Base-by-base conservation (phyloP, 1,140 invertebrate genomes). In the Aricia agestis region DNA sequence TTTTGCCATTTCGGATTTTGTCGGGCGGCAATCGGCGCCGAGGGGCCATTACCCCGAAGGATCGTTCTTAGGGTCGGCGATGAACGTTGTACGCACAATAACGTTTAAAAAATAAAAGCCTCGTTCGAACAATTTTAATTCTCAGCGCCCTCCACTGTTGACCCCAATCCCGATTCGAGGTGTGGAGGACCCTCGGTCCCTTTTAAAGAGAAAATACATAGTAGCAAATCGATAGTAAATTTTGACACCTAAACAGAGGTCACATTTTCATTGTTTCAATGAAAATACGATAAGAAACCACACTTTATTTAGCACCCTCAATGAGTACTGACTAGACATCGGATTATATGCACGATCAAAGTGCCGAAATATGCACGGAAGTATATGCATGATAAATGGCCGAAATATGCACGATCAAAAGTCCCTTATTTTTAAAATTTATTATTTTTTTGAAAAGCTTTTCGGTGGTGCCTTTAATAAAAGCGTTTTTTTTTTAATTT, bases 31-130 rank as follows among this genome's bases (percentile, higher is more conserved):
- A 25, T 25, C 25, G 58, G 32, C 59, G 66, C 68, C 61, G 68
- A 71, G 73, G 36, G 70, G 66, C 70, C 67, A 70, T 74, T 76
- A 71, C 65, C 66, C 32, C 57, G 70, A 75, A 75, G 74, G 72
- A 69, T 72, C 58, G 59, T 63, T 19, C 19, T 11, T 63, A 19
- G 59, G 59, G 18, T 63, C 59, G 19, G 59, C 58, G 36, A 52
- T 52, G 45, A 52, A 25, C 19, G 18, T 19, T 63, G 59, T 63
- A 25, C 18, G 18, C 59, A 25, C 45, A 52, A 52, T 52, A 52
- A 52, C 10, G 13, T 11, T 52, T 52, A 52, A 52, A 52, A 52
- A 52, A 52, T 15, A 15, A 15, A 52, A 52, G 11, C 45, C 9
- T 52, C 45, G 45, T 52, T 52, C 13, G 13, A 52, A 52, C 45